Percentiles rank a stretch among this genome's conserved stretches.
These are phyloP conservation scores for Metallyticus violacea DNA, from an alignment of 2,888 invertebrate genomes.

Conservation along the genomic window DNA sequence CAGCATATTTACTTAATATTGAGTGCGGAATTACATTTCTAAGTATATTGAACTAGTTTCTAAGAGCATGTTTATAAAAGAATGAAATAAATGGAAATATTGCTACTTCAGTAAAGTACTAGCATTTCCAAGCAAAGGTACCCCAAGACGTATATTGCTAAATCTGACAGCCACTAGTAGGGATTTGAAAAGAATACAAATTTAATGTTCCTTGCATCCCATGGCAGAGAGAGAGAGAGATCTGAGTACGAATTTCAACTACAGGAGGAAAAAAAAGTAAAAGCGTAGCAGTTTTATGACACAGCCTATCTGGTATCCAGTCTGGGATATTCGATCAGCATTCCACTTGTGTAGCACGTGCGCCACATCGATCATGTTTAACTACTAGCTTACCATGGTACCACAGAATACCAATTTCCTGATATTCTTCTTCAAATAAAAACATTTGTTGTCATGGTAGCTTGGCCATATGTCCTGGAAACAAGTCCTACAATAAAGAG, in stretches of 20 bases:
- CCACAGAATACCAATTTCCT: neutral
- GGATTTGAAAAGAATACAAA: neutral
- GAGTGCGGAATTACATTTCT: too few relatives aligned
- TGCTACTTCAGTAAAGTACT: too few relatives aligned
- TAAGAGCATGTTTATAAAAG: too few relatives aligned
- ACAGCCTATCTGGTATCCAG: neutral
- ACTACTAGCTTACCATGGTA: neutral
- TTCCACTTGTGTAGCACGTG: neutral
- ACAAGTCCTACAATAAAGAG: neutral
- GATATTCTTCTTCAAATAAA: neutral
- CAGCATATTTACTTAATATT: too few relatives aligned
- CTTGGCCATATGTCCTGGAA: neutral
- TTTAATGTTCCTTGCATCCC: too few relatives aligned
- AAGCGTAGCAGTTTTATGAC: neutral
- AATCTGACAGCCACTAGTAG: too few relatives aligned
- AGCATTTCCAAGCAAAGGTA: too few relatives aligned
- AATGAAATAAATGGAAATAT: too few relatives aligned
- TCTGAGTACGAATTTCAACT: neutral
- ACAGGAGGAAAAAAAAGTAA: neutral
- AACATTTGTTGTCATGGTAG: neutral
- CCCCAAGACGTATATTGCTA: too few relatives aligned
- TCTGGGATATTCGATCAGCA: neutral
- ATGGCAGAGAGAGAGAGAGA: neutral
- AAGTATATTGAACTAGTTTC: too few relatives aligned
- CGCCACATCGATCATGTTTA: neutral